Percentiles rank a stretch among this genome's conserved stretches.
Conservation (phyloP, 1,140 invertebrate species). For the Sarcophaga bullata region DNA sequence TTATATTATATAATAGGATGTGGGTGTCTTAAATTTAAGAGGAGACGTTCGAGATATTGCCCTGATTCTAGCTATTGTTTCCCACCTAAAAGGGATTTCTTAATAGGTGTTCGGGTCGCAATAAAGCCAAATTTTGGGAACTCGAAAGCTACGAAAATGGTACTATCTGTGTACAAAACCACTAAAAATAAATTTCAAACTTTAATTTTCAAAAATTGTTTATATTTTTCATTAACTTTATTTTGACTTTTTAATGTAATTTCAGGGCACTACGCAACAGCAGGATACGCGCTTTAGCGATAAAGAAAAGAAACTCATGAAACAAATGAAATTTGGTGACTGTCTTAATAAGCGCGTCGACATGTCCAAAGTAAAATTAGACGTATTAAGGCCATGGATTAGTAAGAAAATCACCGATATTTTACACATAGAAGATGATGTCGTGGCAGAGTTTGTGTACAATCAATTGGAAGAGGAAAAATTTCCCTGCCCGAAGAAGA, state of each 20-base stretch:
- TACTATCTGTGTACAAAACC: no score
- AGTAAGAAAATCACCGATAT: constrained; percentile 95
- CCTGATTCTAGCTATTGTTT: no score
- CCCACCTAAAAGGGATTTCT: no score
- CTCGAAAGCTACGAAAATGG: no score
- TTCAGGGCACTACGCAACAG: constrained; percentile 96
- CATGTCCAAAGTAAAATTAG: constrained; percentile 97
- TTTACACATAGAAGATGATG: constrained; percentile 97
- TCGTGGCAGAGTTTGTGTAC: constrained; percentile 98
- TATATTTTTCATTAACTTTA: no score
- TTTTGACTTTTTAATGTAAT: neutral
- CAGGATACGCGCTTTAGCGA: constrained; percentile 99
- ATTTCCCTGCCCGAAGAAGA: constrained; percentile 96
- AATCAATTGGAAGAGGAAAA: constrained; percentile 95
- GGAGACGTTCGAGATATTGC: no score
- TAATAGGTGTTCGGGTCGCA: no score
- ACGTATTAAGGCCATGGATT: constrained; percentile 99
- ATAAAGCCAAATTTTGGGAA: no score
- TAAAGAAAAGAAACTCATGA: constrained; percentile 98
- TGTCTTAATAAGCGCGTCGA: constrained; percentile 93
- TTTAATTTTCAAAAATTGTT: no score
- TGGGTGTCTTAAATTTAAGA: no score
- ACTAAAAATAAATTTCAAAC: no score
- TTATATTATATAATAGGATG: no score
- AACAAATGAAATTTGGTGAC: constrained; percentile 98